Base-by-base conservation (phyloP, 2,113 vertebrate species). In the Dasypus novemcinctus region DNA sequence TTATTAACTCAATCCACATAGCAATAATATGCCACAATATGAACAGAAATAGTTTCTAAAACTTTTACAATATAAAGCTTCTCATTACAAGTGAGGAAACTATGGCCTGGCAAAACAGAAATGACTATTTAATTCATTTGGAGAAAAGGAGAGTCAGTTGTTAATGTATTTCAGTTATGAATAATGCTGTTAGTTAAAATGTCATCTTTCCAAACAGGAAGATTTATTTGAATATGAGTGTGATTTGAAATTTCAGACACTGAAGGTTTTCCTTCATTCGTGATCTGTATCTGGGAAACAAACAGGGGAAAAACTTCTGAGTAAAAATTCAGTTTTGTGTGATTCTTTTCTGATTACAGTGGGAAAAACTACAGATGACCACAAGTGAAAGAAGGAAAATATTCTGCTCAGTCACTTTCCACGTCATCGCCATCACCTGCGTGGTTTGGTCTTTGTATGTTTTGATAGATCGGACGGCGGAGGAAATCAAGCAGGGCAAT, bases 291-390 rank as follows among this genome's bases (percentile, higher is more conserved):
- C 31, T 61, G n/a, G 41, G 31, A 31, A 49, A 4, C 27, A 59
- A 74, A 90, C n/a, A 2, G 18, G 25, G 18, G 25, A 17, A 27
- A 1, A 25, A 25, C 18, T 1, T 66, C 46, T 31, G 33, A 5
- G 1, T n/a, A 5, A 57, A 74, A 89, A 78, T 38, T n/a, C 15
- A 43, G 43, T 23, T 46, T 17, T 36, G 59, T 38, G 21, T 31
- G 59, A 63, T 80, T 87, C 13, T 9, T 87, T 95, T 97, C 74
- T 81, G 7, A 91, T 98, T 98, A 21, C 97, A 99, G 99, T 99
- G 99, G 99, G 99, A 99, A 98, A 99, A 99, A 97, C 98, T 99
- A 84, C 99, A 99, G 98, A 99, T 99, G 99, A 98, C 99, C 52
- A 99, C 98, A 46, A 99, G 98, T 2, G 99, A 99, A 96, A 99